Evolutionary conservation across 2,797 vertebrate genomes (phyloP).

Genomic region (Melanogrammus aeglefinus): DNA sequence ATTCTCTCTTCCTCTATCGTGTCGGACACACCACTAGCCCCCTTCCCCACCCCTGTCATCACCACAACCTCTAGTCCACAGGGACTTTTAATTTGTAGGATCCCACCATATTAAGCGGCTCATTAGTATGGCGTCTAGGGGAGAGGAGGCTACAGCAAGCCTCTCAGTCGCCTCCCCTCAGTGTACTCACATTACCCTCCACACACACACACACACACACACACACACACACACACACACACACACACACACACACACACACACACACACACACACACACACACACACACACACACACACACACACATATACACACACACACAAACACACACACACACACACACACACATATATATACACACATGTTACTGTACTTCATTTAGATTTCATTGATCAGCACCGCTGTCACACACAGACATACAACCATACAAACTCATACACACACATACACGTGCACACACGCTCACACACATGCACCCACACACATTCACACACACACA

Average conservation of each 20-base stretch:
- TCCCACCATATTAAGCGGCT: not conserved
- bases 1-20: slow-evolving; percentile 47
- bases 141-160: not conserved
- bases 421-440: not conserved
- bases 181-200: not conserved
- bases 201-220: too few relatives aligned
- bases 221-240: too few relatives aligned
- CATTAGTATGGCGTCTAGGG: not conserved
- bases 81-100: slow-evolving; percentile 3
- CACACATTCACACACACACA: too few relatives aligned
- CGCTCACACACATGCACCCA: not conserved
- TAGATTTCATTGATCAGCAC: too few relatives aligned
- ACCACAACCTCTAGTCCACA: not conserved
- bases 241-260: too few relatives aligned
- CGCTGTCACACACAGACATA: too few relatives aligned
- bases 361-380: too few relatives aligned
- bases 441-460: not conserved
- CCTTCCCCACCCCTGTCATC: too few relatives aligned
- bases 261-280: not conserved
- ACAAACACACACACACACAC: too few relatives aligned
- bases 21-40: not conserved
- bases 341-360: not conserved
- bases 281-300: too few relatives aligned
- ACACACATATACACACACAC: too few relatives aligned
- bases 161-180: not conserved